Evolutionary conservation across 2,113 vertebrate species (phyloP).

Genomic region (Oreochromis spilurus): DNA sequence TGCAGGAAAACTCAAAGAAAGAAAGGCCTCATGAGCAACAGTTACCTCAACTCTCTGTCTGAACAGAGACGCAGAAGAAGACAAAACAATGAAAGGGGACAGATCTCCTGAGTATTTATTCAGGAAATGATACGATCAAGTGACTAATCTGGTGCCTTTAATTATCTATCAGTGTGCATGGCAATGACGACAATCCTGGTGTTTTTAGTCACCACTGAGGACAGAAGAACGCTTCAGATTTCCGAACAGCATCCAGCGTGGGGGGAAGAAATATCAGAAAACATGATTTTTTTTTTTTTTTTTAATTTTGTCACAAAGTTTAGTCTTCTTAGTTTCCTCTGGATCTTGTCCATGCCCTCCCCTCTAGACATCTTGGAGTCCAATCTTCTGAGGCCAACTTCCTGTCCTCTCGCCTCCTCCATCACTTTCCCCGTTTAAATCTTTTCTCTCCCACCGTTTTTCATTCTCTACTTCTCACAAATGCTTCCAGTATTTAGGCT

Average conservation of each 20-base stretch:
- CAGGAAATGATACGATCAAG: slow-evolving; percentile 6
- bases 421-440: slow-evolving; percentile 4
- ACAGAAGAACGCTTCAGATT: not conserved
- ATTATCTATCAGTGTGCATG: not conserved
- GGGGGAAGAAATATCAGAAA: not conserved
- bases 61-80: not conserved
- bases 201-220: not conserved
- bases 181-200: not conserved
- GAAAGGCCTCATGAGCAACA: not conserved
- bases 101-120: not conserved
- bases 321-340: not conserved
- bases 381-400: not conserved
- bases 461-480: not conserved
- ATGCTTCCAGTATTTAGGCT: not conserved
- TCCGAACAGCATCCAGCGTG: not conserved
- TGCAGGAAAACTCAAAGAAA: not conserved
- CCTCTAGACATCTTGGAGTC: not conserved
- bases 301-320: not conserved
- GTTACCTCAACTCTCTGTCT: not conserved
- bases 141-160: not conserved
- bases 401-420: not conserved
- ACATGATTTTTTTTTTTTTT: not conserved
- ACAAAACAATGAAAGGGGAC: not conserved
- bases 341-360: not conserved
- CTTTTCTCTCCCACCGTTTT: slow-evolving; percentile 8